Evolutionary conservation across 2,888 invertebrate genomes (phyloP).

Genomic region (Drosophila demipolita): DNA sequence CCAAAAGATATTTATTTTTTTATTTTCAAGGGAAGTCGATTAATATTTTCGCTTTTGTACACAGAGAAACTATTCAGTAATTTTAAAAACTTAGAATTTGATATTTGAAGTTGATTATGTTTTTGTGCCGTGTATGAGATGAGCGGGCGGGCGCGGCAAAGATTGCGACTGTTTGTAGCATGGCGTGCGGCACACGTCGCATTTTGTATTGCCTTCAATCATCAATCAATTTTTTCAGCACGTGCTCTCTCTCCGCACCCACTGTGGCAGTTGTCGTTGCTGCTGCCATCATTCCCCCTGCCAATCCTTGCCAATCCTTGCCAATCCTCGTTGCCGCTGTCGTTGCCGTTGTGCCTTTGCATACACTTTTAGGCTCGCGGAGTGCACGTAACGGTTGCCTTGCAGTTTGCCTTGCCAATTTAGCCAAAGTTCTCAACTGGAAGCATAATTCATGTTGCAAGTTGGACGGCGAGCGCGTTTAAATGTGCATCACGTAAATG

Average conservation of each 20-base stretch:
- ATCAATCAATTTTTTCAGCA: slow-evolving; percentile 79
- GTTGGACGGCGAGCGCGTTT: slow-evolving; percentile 54
- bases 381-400: slow-evolving; percentile 60
- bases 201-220: slow-evolving; percentile 77
- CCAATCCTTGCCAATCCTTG: too few species aligned
- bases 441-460: slow-evolving; percentile 74
- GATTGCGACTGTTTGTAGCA: slow-evolving; percentile 32
- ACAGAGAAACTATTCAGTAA: too few species aligned
- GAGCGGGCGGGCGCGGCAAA: slow-evolving; percentile 8
- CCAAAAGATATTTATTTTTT: neutral
- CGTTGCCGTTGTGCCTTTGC: slow-evolving; percentile 47
- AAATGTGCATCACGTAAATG: slow-evolving; percentile 78
- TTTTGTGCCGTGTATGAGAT: slow-evolving; percentile 33
- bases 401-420: slow-evolving; percentile 68
- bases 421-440: slow-evolving; percentile 66
- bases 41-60: neutral
- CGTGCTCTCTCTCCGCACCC: slow-evolving; percentile 51
- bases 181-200: slow-evolving; percentile 59
- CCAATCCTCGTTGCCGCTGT: slow-evolving; percentile 7
- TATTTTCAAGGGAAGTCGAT: neutral
- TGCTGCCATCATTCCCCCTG: neutral
- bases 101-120: neutral
- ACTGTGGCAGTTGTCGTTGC: slow-evolving; percentile 16
- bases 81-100: neutral
- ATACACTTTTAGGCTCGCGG: slow-evolving; percentile 60